A percentile compares a stretch with the other conserved stretches of the same genome.
These are phyloP conservation scores for Pseudococcus viburni DNA, from an alignment of 2,888 invertebrate genomes.

Conservation along the genomic window DNA sequence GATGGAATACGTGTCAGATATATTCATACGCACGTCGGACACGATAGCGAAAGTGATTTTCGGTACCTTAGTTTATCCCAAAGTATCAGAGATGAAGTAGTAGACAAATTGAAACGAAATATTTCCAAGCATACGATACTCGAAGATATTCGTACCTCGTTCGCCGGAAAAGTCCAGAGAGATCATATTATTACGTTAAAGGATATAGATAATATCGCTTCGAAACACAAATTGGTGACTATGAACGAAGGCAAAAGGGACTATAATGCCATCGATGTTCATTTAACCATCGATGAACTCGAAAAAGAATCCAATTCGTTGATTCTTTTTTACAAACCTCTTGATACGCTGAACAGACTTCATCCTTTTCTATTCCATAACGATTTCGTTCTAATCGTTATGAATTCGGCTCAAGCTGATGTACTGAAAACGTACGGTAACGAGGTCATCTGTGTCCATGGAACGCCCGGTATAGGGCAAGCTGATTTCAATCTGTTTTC, in stretches of 20 bases:
- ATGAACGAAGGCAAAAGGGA: neutral
- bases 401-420: neutral
- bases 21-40: neutral
- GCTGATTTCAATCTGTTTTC: neutral
- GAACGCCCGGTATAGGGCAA: neutral
- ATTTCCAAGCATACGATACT: neutral
- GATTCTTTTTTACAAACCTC: neutral
- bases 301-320: neutral
- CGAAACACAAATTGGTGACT: neutral
- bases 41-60: neutral
- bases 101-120: neutral
- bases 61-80: neutral
- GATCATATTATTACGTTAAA: neutral
- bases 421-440: neutral
- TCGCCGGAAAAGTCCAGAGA: neutral
- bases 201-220: conserved; percentile 27
- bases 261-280: no score
- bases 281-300: neutral
- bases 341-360: neutral
- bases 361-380: neutral
- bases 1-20: neutral
- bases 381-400: neutral
- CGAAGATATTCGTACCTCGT: neutral
- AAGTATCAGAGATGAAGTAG: neutral
- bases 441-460: neutral